These are phyloP conservation scores for Tipula vernalis DNA, from an alignment of 2,888 invertebrate genomes.

Conservation along the genomic window DNA sequence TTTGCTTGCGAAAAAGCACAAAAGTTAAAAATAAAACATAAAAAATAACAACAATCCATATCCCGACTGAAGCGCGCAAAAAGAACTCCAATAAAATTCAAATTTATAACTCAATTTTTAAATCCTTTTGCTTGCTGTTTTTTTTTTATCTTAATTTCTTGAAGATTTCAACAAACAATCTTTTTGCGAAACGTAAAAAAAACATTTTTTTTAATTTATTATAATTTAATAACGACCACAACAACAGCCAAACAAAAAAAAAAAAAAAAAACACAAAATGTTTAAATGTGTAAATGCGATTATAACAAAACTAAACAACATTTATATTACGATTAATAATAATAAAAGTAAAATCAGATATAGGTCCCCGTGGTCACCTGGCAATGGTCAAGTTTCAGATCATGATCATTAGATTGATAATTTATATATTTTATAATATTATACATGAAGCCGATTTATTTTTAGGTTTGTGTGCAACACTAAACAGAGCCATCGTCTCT, in stretches of 20 bases:
- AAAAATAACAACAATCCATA: not conserved
- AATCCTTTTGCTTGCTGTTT: not conserved
- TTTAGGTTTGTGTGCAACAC: not conserved
- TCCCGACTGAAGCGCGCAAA: not conserved
- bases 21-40: not conserved
- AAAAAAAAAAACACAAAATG: no score
- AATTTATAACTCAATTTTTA: constrained; percentile 4
- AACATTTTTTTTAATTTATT: not conserved
- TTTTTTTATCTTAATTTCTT: not conserved
- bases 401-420: not conserved
- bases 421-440: not conserved
- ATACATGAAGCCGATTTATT: no score
- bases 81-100: not conserved
- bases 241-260: not conserved
- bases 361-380: not conserved
- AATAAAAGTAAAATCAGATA: not conserved
- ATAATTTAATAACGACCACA: not conserved
- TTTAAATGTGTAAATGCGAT: not conserved
- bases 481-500: not conserved
- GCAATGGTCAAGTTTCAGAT: not conserved
- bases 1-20: not conserved
- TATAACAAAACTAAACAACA: not conserved
- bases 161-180: not conserved
- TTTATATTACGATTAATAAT: not conserved
- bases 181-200: not conserved